Conservation (phyloP, 2,113 vertebrate genomes). For the Hemiscyllium ocellatum region DNA sequence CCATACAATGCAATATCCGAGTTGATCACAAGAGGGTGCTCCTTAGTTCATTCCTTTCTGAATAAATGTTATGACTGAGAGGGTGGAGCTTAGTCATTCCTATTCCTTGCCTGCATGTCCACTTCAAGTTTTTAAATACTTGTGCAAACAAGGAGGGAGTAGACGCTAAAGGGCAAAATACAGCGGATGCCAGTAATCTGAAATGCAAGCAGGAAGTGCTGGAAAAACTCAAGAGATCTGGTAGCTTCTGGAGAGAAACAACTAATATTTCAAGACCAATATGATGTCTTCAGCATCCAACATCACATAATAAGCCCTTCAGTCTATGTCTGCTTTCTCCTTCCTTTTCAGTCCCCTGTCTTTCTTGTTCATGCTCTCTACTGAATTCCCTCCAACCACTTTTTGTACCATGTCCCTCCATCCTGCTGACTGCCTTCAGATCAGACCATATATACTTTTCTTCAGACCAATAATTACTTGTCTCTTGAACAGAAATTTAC, state of each 20-base stretch:
- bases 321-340: not conserved
- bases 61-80: not conserved
- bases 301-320: not conserved
- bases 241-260: no score
- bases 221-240: no score
- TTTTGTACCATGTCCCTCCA: not conserved
- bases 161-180: no score
- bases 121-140: not conserved
- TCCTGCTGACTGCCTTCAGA: not conserved
- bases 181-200: no score
- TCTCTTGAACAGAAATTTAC: not conserved
- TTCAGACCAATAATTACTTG: not conserved
- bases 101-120: not conserved
- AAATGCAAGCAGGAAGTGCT: no score
- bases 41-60: not conserved
- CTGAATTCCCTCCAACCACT: not conserved
- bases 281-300: not conserved
- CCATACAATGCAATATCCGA: not conserved
- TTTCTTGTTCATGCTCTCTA: not conserved
- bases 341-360: not conserved
- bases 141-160: not conserved
- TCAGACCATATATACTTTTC: not conserved
- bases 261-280: no score
- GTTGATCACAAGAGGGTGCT: constrained; percentile 24
- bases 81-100: not conserved